These are phyloP conservation scores for Anastatus disparis DNA, from an alignment of 1,140 invertebrate species.

Conservation along the genomic window DNA sequence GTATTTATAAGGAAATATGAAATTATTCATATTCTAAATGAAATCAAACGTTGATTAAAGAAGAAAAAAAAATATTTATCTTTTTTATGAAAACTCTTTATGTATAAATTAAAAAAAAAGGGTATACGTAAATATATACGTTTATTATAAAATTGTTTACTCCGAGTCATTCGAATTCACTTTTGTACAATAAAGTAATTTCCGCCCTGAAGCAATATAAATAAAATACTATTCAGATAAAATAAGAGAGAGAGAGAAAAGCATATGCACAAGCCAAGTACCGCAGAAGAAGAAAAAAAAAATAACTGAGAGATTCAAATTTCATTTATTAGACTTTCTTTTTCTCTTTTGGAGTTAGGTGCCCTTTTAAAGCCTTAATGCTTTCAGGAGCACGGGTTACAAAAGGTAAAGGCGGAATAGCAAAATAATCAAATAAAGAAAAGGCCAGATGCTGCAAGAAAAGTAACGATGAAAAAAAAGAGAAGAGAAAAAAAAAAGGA, in stretches of 20 bases:
- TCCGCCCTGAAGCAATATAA: no score
- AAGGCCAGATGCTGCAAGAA: constrained; percentile 6
- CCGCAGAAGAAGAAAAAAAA: not conserved
- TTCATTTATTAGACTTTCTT: constrained; percentile 8
- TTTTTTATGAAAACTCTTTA: no score
- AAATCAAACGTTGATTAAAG: no score
- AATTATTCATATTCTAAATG: no score
- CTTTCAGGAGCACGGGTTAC: not conserved
- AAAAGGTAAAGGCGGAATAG: not conserved
- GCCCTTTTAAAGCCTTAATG: not conserved
- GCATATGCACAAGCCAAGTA: not conserved
- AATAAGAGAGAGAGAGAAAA: no score
- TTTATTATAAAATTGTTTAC: not conserved
- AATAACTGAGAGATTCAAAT: not conserved
- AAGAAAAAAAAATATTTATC: no score
- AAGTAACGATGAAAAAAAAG: not conserved
- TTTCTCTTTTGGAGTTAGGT: not conserved
- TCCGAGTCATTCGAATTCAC: no score
- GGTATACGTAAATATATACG: no score
- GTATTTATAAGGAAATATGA: no score
- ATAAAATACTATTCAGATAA: no score
- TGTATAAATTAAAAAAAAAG: no score
- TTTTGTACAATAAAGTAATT: not conserved
- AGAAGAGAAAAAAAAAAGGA: not conserved
- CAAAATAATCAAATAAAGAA: constrained; percentile 37